Conservation (phyloP, 2,113 vertebrate genomes). For the Lepisosteus oculatus region DNA sequence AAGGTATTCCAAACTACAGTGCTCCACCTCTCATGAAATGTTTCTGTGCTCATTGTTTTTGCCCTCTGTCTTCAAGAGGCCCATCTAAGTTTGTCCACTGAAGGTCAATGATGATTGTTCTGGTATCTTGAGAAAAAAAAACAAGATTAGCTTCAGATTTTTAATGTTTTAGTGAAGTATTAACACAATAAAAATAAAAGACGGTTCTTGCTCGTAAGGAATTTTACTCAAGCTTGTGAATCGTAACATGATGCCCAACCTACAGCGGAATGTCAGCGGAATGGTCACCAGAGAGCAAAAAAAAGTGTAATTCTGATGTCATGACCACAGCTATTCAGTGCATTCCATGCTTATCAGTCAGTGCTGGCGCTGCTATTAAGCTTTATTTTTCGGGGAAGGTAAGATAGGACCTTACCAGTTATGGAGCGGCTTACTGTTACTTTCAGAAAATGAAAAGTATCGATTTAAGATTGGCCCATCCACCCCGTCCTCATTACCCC, state of each 20-base stretch:
- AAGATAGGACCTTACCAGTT: too few relatives aligned
- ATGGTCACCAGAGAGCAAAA: constrained; percentile 28
- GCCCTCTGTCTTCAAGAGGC: neutral
- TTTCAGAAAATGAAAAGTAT: too few relatives aligned
- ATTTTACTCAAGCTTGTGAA: constrained; percentile 31
- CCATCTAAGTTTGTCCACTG: neutral
- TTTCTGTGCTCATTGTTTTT: neutral
- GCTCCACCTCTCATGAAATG: neutral
- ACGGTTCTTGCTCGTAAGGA: constrained; percentile 24
- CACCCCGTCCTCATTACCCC: too few relatives aligned
- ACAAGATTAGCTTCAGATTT: neutral
- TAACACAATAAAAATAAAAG: constrained; percentile 27
- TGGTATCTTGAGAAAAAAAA: neutral
- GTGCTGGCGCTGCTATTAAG: constrained; percentile 33
- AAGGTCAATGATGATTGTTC: constrained; percentile 18
- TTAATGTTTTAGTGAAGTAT: constrained; percentile 13
- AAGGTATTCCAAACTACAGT: neutral
- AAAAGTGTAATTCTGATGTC: constrained; percentile 35
- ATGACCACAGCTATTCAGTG: constrained; percentile 26
- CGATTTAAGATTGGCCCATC: too few relatives aligned
- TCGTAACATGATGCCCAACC: constrained; percentile 29
- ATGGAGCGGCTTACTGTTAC: too few relatives aligned
- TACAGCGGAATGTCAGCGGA: constrained; percentile 23
- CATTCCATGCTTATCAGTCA: constrained; percentile 37
- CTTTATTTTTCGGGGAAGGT: too few relatives aligned